phyloP scores from a whole-genome alignment of 2,797 vertebrate genomes.

The Anas bernieri region DNA sequence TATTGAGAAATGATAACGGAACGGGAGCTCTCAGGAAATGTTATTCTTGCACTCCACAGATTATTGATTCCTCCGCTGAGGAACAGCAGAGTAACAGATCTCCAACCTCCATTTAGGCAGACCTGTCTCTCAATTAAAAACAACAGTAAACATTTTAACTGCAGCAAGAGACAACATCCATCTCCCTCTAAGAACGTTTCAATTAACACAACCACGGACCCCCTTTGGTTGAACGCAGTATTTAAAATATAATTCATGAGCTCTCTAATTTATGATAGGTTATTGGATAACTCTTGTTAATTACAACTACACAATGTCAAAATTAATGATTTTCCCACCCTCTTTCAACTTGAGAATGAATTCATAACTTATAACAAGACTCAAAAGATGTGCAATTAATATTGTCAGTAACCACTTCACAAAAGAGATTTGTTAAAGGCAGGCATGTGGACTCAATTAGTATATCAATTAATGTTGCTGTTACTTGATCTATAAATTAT shows the following conservation, averaged over 20 bases:
- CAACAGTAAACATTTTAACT: neutral
- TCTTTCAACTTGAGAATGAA: constrained; percentile 67
- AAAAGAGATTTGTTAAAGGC: constrained; percentile 66
- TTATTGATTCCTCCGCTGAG: neutral
- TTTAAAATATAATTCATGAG: constrained; percentile 67
- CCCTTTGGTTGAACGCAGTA: constrained; percentile 34
- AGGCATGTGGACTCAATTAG: constrained; percentile 60
- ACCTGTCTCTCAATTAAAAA: neutral
- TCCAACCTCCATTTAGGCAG: neutral
- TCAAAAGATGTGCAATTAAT: constrained; percentile 49
- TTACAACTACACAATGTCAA: constrained; percentile 76
- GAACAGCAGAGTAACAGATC: neutral
- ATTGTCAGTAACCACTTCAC: constrained; percentile 63
- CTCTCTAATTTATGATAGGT: constrained; percentile 72
- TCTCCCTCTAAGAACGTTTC: neutral
- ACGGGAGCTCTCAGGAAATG: neutral
- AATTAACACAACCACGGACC: constrained; percentile 17
- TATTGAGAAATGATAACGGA: neutral
- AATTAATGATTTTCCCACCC: constrained; percentile 80
- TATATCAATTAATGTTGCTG: constrained; percentile 72
- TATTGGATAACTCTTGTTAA: constrained; percentile 80
- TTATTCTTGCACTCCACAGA: neutral
- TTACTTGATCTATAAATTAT: constrained; percentile 78
- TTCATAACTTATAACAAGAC: constrained; percentile 65
- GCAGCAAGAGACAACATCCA: constrained; percentile 5